These are phyloP conservation scores for Gavialis gangeticus DNA, from an alignment of 2,113 vertebrate species.

Conservation along the genomic window DNA sequence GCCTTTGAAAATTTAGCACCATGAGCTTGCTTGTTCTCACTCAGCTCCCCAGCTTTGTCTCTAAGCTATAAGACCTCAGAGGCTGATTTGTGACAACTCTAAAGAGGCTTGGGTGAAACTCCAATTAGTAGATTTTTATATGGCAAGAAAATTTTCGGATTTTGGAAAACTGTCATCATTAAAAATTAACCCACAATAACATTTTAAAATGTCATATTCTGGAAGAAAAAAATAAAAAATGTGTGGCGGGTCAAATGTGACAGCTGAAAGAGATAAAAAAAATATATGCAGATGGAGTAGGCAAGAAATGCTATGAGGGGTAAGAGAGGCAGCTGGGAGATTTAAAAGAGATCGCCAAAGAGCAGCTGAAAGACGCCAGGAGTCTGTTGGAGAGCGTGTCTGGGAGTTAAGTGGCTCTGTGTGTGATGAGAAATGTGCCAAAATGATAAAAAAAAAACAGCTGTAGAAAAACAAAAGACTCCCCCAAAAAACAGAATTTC, in stretches of 20 bases:
- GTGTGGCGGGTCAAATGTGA: slow-evolving; percentile 64
- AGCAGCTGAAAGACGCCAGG: slow-evolving; percentile 74
- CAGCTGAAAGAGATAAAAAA: slow-evolving; percentile 72
- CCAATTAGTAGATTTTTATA: not conserved
- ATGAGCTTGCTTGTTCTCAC: not conserved
- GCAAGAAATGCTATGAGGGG: slow-evolving; percentile 8
- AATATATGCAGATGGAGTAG: slow-evolving; percentile 47
- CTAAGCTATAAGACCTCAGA: not conserved
- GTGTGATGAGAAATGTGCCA: slow-evolving; percentile 58
- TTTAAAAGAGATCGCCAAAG: slow-evolving; percentile 49
- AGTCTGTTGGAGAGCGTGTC: not conserved
- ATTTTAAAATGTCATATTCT: slow-evolving; percentile 49
- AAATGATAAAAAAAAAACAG: slow-evolving; percentile 69
- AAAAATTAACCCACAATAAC: slow-evolving; percentile 21
- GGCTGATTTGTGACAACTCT: slow-evolving; percentile 14
- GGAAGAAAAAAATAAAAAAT: slow-evolving; percentile 43
- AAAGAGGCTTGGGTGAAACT: slow-evolving; percentile 4
- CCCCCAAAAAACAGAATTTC: slow-evolving; percentile 15
- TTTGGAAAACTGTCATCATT: slow-evolving; percentile 51
- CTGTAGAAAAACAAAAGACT: slow-evolving; percentile 40
- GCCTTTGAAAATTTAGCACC: not conserved
- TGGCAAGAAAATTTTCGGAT: not conserved
- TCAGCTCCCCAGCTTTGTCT: not conserved
- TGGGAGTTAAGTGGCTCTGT: slow-evolving; percentile 55
- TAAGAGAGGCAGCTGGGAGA: slow-evolving; percentile 78